These are phyloP conservation scores for Drosophila suboccidentalis DNA, from an alignment of 2,888 invertebrate genomes.

Conservation along the genomic window DNA sequence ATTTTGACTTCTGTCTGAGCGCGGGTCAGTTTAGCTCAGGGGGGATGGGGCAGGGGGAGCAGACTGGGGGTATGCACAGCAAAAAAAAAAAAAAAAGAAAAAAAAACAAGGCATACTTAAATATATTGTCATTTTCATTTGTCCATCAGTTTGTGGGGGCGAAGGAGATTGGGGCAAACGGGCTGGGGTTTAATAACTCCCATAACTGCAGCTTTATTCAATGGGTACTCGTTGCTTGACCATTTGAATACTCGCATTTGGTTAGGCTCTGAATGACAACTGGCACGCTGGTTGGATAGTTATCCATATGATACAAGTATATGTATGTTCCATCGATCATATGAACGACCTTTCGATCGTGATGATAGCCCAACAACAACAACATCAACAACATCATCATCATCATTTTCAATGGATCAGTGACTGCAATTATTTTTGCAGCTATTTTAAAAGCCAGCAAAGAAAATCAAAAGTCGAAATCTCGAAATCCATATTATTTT, in stretches of 20 bases:
- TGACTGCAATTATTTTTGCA: slow-evolving; percentile 15
- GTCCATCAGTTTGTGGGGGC: slow-evolving; percentile 1
- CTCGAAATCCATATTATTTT: neutral
- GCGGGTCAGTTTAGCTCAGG: slow-evolving; percentile 41
- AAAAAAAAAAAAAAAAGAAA: slow-evolving; percentile 4
- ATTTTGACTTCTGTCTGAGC: slow-evolving; percentile 58
- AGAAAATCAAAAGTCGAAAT: slow-evolving; percentile 2
- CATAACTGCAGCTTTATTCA: slow-evolving; percentile 56
- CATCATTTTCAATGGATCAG: slow-evolving; percentile 26
- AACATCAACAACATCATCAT: neutral
- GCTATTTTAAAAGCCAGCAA: slow-evolving; percentile 2
- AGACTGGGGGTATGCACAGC: neutral
- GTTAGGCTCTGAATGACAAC: slow-evolving; percentile 55
- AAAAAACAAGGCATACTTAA: slow-evolving; percentile 4
- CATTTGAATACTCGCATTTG: slow-evolving; percentile 32
- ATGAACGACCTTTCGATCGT: slow-evolving; percentile 16
- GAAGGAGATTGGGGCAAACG: neutral
- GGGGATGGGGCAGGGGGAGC: too few species aligned
- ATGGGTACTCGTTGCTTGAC: slow-evolving; percentile 40
- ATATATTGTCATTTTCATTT: slow-evolving; percentile 52
- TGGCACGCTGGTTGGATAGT: slow-evolving; percentile 36
- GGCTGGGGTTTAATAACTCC: slow-evolving; percentile 16
- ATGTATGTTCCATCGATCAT: slow-evolving; percentile 3
- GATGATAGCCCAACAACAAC: slow-evolving; percentile 7
- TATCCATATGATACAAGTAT: neutral